A percentile compares a stretch with the other conserved stretches of the same genome.
Evolutionary conservation across 2,797 vertebrate genomes (phyloP).

Genomic region (Sebastes taczanowskii): DNA sequence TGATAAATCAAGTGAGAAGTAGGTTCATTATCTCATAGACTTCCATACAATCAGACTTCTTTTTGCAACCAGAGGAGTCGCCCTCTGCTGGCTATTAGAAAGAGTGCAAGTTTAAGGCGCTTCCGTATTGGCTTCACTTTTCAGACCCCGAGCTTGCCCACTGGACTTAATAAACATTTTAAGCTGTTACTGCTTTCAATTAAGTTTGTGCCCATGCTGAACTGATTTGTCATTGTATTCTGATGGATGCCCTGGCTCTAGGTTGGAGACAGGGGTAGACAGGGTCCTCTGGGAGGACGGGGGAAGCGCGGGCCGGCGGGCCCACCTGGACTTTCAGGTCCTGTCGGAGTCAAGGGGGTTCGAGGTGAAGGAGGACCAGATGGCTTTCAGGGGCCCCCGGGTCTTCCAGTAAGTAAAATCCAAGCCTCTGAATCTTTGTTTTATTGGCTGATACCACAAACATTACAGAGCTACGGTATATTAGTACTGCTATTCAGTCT

Average conservation of each 20-base stretch:
- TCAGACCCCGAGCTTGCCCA: neutral
- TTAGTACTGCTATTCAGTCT: constrained; percentile 4
- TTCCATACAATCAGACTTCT: neutral
- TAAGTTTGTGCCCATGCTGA: neutral
- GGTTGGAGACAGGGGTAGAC: constrained; percentile 77
- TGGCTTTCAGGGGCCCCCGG: constrained; percentile 81
- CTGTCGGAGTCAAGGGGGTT: constrained; percentile 77
- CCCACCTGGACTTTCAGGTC: constrained; percentile 75
- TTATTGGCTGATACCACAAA: constrained; percentile 9
- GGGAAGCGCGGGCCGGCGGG: constrained; percentile 81
- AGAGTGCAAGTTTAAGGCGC: neutral
- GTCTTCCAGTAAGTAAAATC: constrained; percentile 78
- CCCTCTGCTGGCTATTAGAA: neutral
- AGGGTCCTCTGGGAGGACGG: constrained; percentile 75
- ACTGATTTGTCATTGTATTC: neutral
- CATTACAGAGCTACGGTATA: neutral
- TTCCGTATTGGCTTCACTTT: neutral
- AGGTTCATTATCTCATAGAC: neutral
- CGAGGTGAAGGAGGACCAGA: constrained; percentile 77
- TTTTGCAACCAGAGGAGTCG: neutral
- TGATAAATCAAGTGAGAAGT: neutral
- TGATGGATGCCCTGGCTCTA: constrained; percentile 33
- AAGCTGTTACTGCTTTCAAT: neutral
- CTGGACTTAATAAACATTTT: neutral
- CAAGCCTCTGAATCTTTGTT: constrained; percentile 4